Evolutionary conservation across 1,140 invertebrate species (phyloP), one percentile per base, ranked within the genome.

Genomic region (Metopolophium dirhodum): DNA sequence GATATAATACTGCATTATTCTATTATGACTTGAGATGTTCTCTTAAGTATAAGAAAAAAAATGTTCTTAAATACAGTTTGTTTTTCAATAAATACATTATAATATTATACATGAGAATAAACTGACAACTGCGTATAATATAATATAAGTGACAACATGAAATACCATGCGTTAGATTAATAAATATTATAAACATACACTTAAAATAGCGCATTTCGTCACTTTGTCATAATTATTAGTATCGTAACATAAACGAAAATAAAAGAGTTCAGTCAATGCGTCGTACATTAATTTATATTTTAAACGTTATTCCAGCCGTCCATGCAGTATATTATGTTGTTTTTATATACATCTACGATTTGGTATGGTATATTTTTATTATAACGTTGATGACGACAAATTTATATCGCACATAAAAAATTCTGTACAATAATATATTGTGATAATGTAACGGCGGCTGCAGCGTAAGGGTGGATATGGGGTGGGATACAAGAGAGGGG

Each of bases 391-490:
- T 45, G 85, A 86, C 85, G 41, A 86, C 85, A 47, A 86, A 86
- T 47, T 86, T 47, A 86, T 47, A 86, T 47, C 9, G 41, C 85
- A n/a, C 30, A 86, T 47, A 86, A 86, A 86, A 86, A 86, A n/a
- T 47, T 41, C 85, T 45, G 41, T 47, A 86, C 85, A 45, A 86
- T 47, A 86, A 45, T 86, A 86, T 86, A 86, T 47, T 45, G 49
- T 6, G n/a, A n/a, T 90, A 77, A 90, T 57, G 23, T 37, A 90
- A 90, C 49, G 88, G 88, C 18, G n/a, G 54, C 61, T 77, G 45
- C 14, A 20, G 14, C 0, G 9, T 7, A 1, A n/a, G 9, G 14
- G 37, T 86, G 14, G 14, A 26, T 18, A 41, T 20, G 82, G 82
- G 35, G 23, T 45, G 20, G 23, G 2, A 37, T 85, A 89, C 37